Base-by-base conservation (phyloP, 2,888 invertebrate species). In the Caenorhabditis sinica region DNA sequence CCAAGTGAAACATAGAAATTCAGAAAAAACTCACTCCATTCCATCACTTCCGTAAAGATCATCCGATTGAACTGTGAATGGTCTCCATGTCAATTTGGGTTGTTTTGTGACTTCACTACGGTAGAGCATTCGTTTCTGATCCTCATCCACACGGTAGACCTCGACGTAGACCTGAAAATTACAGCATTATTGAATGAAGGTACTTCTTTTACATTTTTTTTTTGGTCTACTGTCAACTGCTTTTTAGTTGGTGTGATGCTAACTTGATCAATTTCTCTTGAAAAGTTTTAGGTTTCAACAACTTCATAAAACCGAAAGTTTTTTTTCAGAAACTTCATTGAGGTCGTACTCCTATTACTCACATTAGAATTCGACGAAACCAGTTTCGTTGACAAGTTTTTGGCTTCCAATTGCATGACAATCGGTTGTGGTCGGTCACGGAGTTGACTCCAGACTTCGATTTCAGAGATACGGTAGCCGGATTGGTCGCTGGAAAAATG, bases 401-500 rank as follows among this genome's bases (percentile, higher is more conserved):
- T 86, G 30, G 90, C 88, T 15, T 83, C 86, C 71, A 90, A 82
- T 73, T 90, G 90, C 49, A 90, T 79, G 11, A 90, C 63, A 45
- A 90, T 83, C 13, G 90, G 87, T 40, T 90, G 89, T 9, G 89
- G 80, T 20, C 86, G 82, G 11, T 88, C 85, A n/a, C 90, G 82
- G 17, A 90, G 33, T 25, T 85, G 86, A 43, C 89, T 88, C 58
- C 88, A 90, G 51, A 90, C 82, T 73, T 85, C 81, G 28, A 89
- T 33, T 49, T 83, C 83, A 5, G 69, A 20, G 5, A 80, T 9
- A 36, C 61, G 73, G 28, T 77, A 83, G 13, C 77, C 77, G 3
- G 68, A 53, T 53, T 60, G 77, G 13, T 83, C 77, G 2, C 83
- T 83, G 63, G 53, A 77, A 66, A n/a, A n/a, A n/a, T n/a, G n/a